Percentiles rank a stretch among this genome's conserved stretches.
Conservation (phyloP, 2,113 vertebrate species). For the Ptyas mucosa region DNA sequence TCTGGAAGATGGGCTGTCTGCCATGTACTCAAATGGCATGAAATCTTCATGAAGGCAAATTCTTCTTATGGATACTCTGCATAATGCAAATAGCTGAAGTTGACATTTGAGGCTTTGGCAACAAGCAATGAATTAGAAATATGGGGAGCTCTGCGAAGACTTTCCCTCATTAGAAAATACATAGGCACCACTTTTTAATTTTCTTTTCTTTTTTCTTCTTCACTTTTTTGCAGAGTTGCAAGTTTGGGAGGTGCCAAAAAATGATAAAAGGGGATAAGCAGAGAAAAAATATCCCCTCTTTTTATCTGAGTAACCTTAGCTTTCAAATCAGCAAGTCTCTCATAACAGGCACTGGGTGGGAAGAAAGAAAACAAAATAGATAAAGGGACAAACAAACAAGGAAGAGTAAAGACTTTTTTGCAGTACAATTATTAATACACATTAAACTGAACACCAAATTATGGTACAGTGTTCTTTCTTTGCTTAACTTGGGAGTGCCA, state of each 20-base stretch:
- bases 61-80: not conserved
- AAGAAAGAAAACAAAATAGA: not conserved
- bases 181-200: not conserved
- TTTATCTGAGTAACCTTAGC: not conserved
- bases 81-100: constrained; percentile 21
- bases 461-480: not conserved
- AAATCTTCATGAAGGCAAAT: constrained; percentile 20
- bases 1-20: not conserved
- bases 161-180: not conserved
- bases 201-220: not conserved
- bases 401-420: not conserved
- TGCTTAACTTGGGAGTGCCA: not conserved
- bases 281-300: not conserved
- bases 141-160: not conserved
- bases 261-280: not conserved
- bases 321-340: not conserved
- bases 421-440: not conserved
- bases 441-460: not conserved
- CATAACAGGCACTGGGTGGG: not conserved
- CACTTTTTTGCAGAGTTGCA: constrained; percentile 7
- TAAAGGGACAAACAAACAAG: rapidly evolving
- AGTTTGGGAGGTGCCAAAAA: not conserved
- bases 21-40: constrained; percentile 4
- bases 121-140: not conserved
- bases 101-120: constrained; percentile 9